Percentiles rank a stretch among this genome's conserved stretches.
Conservation (phyloP, 2,113 vertebrate genomes). For the pig (Sus scrofa) region T2T-Sscrofa CM000820.6:100319501-100320000, state of each 20-base stretch:
- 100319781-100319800: conserved; percentile 81
- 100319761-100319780: conserved; percentile 80
- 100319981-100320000: conserved; percentile 71
- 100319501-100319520: neutral
- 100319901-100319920: conserved; percentile 79
- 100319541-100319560: neutral
- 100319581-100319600: conserved; percentile 49
- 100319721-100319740: conserved; percentile 78
- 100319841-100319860: conserved; percentile 82
- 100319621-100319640: conserved; percentile 24
- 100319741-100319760: conserved; percentile 72
- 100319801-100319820: conserved; percentile 81
- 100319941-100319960: conserved; percentile 82
- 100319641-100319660: neutral
- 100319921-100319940: conserved; percentile 70
- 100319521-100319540: neutral
- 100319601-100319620: neutral
- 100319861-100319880: conserved; percentile 70
- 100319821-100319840: conserved; percentile 80
- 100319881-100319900: conserved; percentile 75
- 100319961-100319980: conserved; percentile 77
- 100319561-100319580: neutral
- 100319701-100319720: conserved; percentile 73
- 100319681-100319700: neutral
- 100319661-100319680: conserved; percentile 56